Conservation (phyloP, 2,797 vertebrate species). For the Loris lydekkerianus region DNA sequence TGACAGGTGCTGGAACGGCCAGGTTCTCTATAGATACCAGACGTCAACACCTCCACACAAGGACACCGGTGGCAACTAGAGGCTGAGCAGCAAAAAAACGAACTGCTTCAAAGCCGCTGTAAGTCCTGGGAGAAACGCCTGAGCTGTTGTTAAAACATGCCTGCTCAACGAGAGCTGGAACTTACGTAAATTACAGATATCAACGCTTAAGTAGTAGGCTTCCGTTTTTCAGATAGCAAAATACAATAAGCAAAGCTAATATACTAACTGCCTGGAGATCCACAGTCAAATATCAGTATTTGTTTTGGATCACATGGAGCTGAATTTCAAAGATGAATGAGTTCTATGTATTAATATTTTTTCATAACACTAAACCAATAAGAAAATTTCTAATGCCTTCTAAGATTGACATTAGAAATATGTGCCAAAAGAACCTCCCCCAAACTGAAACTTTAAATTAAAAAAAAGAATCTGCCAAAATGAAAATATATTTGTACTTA, state of each 20-base stretch:
- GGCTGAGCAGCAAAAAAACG: background rate
- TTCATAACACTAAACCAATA: background rate
- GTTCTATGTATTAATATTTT: background rate
- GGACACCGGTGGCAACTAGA: background rate
- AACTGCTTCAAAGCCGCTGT: background rate
- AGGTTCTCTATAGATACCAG: background rate
- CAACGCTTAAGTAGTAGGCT: background rate
- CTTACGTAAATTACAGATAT: background rate
- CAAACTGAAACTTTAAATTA: background rate
- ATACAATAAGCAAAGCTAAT: background rate
- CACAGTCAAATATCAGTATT: background rate
- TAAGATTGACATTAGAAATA: constrained; percentile 29
- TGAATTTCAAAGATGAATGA: background rate
- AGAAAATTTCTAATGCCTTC: background rate
- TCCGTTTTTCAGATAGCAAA: background rate
- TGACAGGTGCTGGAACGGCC: background rate
- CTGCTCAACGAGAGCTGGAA: background rate
- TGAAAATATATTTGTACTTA: constrained; percentile 14
- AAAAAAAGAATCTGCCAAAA: background rate
- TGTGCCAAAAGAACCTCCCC: background rate
- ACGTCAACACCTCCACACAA: background rate
- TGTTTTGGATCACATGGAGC: background rate
- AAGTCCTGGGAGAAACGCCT: background rate
- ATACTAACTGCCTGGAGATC: background rate
- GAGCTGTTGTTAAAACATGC: background rate